Base-by-base conservation (phyloP, 2,797 vertebrate genomes). In the Lindbergichthys nudifrons region DNA sequence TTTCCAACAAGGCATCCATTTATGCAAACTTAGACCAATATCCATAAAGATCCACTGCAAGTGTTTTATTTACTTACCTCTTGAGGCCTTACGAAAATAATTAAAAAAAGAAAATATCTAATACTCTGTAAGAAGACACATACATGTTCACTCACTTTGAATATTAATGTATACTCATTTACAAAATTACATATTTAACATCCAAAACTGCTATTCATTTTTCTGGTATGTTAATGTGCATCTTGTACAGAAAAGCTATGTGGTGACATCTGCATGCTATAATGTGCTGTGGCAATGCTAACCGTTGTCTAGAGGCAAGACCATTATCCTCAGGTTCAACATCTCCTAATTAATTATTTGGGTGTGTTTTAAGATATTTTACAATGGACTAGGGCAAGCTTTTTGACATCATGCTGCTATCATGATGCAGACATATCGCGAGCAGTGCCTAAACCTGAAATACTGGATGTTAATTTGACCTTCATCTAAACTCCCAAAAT, bases 281-380 rank as follows among this genome's bases (percentile, higher is more conserved):
- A 65, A 26, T 45, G 18, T 43, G 45, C 72, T 60, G 42, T 46
- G 42, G 75, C 51, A 66, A 57, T 19, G 57, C 26, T 21, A 45
- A 18, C 5, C 12, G 10, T 54, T 41, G 63, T 64, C 56, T 46
- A 64, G 52, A 77, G 16, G 13, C 23, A 36, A 47, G 42, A 47
- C 39, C 51, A 65, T 70, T 41, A 46, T 61, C 36, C 51, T 60
- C 19, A 52, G 23, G 58, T 68, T 69, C 18, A 36, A 23, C 23
- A 75, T 4, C n/a, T 63, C 10, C 10, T 0, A 12, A 30, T 30
- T 41, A 9, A 36, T 26, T 26, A 26, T 54, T 43, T 43, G 8
- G 7, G 0, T 18, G 2, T 4, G 6, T 66, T 46, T 50, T 15
- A 13, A 61, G n/a, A 21, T 39, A 46, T 58, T 51, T 43, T 3